Evolutionary conservation across 1,140 invertebrate species (phyloP).

Genomic region (Coenobita brevimanus): DNA sequence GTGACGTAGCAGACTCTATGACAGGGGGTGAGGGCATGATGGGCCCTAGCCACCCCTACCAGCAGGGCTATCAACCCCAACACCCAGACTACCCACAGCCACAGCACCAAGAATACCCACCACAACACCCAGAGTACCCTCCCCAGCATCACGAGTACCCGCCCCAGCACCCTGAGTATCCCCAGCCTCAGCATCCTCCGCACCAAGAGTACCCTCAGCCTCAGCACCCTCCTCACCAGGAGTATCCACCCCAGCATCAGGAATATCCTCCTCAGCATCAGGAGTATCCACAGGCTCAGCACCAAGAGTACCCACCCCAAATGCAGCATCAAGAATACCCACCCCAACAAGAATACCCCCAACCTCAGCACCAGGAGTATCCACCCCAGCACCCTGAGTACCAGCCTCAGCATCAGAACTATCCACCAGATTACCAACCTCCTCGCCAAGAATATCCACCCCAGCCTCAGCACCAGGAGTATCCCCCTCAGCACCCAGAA

Average conservation of each 20-base stretch:
- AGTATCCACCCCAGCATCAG: not conserved
- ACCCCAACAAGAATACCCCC: not conserved
- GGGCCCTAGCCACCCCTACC: no score
- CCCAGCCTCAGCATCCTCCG: not conserved
- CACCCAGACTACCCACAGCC: not conserved
- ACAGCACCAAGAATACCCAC: not conserved
- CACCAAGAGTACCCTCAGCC: not conserved
- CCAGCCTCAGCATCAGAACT: not conserved
- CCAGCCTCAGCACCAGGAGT: not conserved
- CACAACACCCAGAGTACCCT: not conserved
- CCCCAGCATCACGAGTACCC: not conserved
- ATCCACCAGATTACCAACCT: not conserved
- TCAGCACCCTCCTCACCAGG: not conserved
- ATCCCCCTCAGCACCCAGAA: not conserved
- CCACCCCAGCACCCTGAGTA: not conserved
- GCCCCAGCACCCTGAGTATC: not conserved
- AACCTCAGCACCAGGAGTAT: not conserved
- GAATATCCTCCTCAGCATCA: no score
- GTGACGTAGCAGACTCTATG: no score
- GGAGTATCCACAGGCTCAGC: not conserved
- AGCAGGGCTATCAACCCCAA: no score
- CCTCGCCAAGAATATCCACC: not conserved
- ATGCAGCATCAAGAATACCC: not conserved
- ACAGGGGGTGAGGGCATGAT: no score
- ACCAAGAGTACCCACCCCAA: not conserved